Percentiles rank a stretch among this genome's conserved stretches.
Conservation (phyloP, 2,113 vertebrate species). For the Connochaetes taurinus region DNA sequence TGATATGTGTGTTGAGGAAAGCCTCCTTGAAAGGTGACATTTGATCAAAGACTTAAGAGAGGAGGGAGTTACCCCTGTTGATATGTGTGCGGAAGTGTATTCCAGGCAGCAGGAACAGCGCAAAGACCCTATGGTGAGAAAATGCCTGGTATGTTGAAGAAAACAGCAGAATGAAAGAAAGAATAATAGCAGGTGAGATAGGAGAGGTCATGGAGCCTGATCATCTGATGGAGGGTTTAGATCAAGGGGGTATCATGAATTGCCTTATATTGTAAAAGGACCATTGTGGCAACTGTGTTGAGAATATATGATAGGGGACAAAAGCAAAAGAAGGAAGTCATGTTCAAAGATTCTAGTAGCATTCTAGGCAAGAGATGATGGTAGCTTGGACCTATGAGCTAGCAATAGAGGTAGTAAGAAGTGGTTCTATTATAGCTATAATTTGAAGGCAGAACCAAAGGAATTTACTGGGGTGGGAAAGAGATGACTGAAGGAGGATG, state of each 20-base stretch:
- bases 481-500: neutral
- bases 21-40: conserved; percentile 10
- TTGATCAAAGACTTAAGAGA: conserved; percentile 40
- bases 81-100: neutral
- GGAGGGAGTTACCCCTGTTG: neutral
- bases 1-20: conserved; percentile 21
- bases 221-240: neutral
- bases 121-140: neutral
- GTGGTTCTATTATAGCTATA: neutral
- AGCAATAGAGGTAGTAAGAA: neutral
- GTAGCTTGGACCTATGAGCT: neutral
- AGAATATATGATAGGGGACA: neutral
- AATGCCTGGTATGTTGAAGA: neutral
- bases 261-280: neutral
- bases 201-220: neutral
- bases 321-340: neutral
- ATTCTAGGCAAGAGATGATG: neutral
- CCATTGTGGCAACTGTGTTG: neutral
- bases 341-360: neutral
- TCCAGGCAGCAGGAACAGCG: neutral
- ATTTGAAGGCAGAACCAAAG: neutral
- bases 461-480: neutral
- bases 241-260: neutral
- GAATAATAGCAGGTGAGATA: neutral
- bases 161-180: neutral